Evolutionary conservation across 1,140 invertebrate genomes (phyloP).

Genomic region (Leptoteleia sp.): DNA sequence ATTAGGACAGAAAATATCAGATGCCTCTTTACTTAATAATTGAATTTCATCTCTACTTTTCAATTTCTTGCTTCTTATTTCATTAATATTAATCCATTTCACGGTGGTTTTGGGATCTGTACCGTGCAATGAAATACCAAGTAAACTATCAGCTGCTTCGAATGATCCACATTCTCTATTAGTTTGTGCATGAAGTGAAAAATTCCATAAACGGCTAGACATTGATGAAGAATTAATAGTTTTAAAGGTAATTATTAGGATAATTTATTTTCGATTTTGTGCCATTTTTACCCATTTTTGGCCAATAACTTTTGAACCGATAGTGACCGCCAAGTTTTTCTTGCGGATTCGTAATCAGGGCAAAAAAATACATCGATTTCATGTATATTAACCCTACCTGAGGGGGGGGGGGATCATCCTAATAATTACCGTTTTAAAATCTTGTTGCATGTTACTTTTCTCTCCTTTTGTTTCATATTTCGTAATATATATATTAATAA

Average conservation of each 20-base stretch:
- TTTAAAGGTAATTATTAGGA: no score
- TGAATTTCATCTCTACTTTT: conserved; percentile 58
- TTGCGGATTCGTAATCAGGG: no score
- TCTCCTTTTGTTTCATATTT: conserved; percentile 47
- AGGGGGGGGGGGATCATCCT: no score
- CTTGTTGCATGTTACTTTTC: conserved; percentile 32
- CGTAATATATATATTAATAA: conserved; percentile 62
- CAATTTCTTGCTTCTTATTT: conserved; percentile 55
- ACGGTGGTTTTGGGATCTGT: conserved; percentile 69
- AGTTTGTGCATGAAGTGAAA: conserved; percentile 57
- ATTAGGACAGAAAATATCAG: conserved; percentile 64
- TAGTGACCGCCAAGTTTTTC: no score
- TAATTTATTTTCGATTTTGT: no score
- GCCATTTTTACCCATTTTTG: no score
- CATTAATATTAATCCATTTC: conserved; percentile 69
- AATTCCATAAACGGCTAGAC: conserved; percentile 52
- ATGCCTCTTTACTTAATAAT: conserved; percentile 56
- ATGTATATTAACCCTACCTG: no score
- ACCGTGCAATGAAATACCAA: conserved; percentile 64
- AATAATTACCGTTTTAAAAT: no score
- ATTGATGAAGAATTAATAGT: conserved; percentile 19
- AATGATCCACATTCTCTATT: conserved; percentile 69
- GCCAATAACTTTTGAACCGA: no score
- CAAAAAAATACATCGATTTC: no score
- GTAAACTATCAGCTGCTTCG: conserved; percentile 67